Evolutionary conservation across 2,797 vertebrate species (phyloP), one percentile per base, ranked within the genome.

Genomic region (Acanthurus lineatus): DNA sequence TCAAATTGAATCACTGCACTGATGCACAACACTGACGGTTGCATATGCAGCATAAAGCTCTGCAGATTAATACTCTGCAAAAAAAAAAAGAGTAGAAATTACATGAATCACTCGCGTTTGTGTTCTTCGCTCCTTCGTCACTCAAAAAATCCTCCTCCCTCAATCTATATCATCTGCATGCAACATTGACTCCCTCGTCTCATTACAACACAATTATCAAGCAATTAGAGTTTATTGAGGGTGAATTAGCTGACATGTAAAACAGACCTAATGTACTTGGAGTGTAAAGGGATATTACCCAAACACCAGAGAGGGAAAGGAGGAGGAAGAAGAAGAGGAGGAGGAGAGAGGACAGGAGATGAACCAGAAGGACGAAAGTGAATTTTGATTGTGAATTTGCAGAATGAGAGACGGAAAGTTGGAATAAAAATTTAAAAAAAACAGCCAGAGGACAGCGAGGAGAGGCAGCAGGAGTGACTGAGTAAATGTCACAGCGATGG

Each of bases 221-320:
- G 91, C 93, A 94, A 94, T 93, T 94, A 91, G 62, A 83, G 86
- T 89, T 93, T 93, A 94, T 92, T 92, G 89, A 93, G 92, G 92
- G 88, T 69, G 86, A 93, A 95, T 95, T 92, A 94, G 89, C 91
- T 81, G 85, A 92, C 86, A 87, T 88, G 88, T 91, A 86, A 88
- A 92, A 91, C 91, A 92, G 75, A 82, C 67, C 84, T 86, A 83
- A 92, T 86, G 90, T 79, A 79, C 76, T 82, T 88, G 90, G 88
- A 93, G 82, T 80, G 81, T 56, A 73, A 66, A 66, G 73, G 71
- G 67, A 77, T 77, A 85, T 84, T 79, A 83, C 40, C 63, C 63
- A 25, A 25, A 69, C 64, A 76, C 71, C 28, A 61, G 77, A 3
- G 71, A 63, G 73, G 22, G 67, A 12, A 60, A 57, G 59, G 48